Percentiles rank a stretch among this genome's conserved stretches.
Evolutionary conservation across 2,113 vertebrate genomes (phyloP).

Genomic region (Cephalopholis sonnerati): DNA sequence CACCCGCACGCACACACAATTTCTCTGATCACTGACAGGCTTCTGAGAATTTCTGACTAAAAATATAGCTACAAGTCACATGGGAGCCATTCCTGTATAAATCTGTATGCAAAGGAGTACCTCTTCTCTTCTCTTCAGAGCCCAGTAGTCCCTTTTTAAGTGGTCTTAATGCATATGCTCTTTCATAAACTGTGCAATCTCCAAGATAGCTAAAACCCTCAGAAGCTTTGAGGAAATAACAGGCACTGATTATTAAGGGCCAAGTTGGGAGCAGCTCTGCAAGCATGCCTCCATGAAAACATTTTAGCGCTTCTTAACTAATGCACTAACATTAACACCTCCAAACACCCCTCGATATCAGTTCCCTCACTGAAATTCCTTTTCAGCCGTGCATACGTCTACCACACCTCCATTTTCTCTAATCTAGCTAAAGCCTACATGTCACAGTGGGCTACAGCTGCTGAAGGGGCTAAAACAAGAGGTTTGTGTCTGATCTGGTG

Average conservation of each 20-base stretch:
- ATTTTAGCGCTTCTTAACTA: conserved; percentile 39
- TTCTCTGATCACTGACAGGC: conserved; percentile 14
- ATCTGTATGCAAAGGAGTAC: conserved; percentile 41
- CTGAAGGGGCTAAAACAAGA: conserved; percentile 18
- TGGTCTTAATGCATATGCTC: conserved; percentile 57
- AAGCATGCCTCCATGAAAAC: conserved; percentile 23
- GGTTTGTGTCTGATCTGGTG: conserved; percentile 42
- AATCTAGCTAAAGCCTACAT: conserved; percentile 35
- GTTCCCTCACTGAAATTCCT: conserved; percentile 19
- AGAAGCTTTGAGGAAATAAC: conserved; percentile 42
- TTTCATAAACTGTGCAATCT: conserved; percentile 54
- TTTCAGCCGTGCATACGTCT: not conserved
- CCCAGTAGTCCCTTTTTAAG: conserved; percentile 58
- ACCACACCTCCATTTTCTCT: conserved; percentile 5
- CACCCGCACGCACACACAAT: not conserved
- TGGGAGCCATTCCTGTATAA: conserved; percentile 26
- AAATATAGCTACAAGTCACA: conserved; percentile 37
- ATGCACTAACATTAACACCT: conserved; percentile 30
- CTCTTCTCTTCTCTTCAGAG: conserved; percentile 32
- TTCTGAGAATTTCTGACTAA: conserved; percentile 35
- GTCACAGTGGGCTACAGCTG: conserved; percentile 36
- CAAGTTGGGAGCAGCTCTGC: conserved; percentile 15
- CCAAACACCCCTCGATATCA: conserved; percentile 26
- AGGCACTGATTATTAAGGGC: conserved; percentile 36
- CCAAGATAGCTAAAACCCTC: conserved; percentile 36